Evolutionary conservation across 2,888 invertebrate genomes (phyloP).

Genomic region (Drosophila nigricruria): DNA sequence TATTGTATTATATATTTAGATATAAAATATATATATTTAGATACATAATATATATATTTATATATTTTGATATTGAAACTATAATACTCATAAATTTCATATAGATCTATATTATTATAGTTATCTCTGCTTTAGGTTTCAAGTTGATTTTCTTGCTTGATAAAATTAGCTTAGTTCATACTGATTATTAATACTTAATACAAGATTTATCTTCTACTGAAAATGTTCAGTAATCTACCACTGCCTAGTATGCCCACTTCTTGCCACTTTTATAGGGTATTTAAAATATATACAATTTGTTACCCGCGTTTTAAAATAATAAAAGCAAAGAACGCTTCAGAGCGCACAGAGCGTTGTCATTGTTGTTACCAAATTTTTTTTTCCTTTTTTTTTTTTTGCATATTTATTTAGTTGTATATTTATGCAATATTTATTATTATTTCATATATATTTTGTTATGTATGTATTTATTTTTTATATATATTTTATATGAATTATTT

Average conservation of each 20-base stretch:
- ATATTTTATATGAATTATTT: slow-evolving; percentile 35
- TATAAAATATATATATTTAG: no score
- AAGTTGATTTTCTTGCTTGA: no score
- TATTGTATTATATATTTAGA: no score
- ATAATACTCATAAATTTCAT: no score
- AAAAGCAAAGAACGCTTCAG: slow-evolving; percentile 53
- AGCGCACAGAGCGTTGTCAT: slow-evolving; percentile 52
- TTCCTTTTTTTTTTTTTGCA: slow-evolving; percentile 4
- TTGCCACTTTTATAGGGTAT: neutral
- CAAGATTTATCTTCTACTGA: no score
- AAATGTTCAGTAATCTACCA: no score
- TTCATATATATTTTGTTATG: slow-evolving; percentile 9
- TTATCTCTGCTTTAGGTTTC: no score
- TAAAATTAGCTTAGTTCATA: neutral
- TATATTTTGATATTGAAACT: no score
- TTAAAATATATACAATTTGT: slow-evolving; percentile 30
- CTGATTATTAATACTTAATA: no score
- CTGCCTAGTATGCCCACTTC: neutral
- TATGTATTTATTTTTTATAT: slow-evolving; percentile 25
- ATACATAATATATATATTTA: no score
- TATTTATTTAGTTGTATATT: slow-evolving; percentile 45
- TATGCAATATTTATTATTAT: slow-evolving; percentile 66
- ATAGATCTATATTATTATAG: no score
- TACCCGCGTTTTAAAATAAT: slow-evolving; percentile 49
- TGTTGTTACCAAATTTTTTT: slow-evolving; percentile 51